Conservation (phyloP, 2,888 invertebrate species). For the Blastobasis lacticolella region DNA sequence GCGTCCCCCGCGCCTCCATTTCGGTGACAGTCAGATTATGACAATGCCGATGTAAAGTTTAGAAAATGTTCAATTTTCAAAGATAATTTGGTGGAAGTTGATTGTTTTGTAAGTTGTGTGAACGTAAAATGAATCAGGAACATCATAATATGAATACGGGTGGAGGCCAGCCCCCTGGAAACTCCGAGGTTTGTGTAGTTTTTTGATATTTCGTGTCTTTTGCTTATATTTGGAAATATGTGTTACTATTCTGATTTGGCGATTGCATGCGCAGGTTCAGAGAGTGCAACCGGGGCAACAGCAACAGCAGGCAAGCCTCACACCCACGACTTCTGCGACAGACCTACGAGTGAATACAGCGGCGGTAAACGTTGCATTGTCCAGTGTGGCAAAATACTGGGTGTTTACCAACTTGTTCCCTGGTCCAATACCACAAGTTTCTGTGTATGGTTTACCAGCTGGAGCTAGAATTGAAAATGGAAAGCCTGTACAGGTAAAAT, state of each 20-base stretch:
- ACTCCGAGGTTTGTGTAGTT: constrained; percentile 65
- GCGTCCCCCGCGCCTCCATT: constrained; percentile 79
- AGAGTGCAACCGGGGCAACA: constrained; percentile 46
- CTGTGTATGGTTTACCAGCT: constrained; percentile 79
- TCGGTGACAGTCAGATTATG: constrained; percentile 77
- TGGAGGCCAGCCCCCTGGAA: constrained; percentile 73
- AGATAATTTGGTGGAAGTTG: constrained; percentile 43
- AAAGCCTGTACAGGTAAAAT: constrained; percentile 74
- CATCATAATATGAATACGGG: constrained; percentile 75
- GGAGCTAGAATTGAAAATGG: constrained; percentile 76
- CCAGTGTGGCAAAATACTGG: constrained; percentile 88
- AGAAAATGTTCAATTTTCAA: constrained; percentile 58
- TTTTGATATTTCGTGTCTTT: constrained; percentile 27
- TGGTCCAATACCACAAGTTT: constrained; percentile 83
- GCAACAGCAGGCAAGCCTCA: constrained; percentile 24
- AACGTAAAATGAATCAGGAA: constrained; percentile 66
- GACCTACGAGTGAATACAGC: constrained; percentile 78
- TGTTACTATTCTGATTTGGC: constrained; percentile 17
- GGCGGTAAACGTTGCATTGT: constrained; percentile 80
- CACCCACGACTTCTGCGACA: constrained; percentile 74
- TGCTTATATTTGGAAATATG: constrained; percentile 25
- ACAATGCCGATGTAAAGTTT: constrained; percentile 68
- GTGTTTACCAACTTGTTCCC: constrained; percentile 88
- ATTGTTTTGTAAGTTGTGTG: constrained; percentile 26
- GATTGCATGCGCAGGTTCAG: constrained; percentile 55